phyloP scores from a whole-genome alignment of 1,140 invertebrate genomes.

The Pteromalus puparum region DNA sequence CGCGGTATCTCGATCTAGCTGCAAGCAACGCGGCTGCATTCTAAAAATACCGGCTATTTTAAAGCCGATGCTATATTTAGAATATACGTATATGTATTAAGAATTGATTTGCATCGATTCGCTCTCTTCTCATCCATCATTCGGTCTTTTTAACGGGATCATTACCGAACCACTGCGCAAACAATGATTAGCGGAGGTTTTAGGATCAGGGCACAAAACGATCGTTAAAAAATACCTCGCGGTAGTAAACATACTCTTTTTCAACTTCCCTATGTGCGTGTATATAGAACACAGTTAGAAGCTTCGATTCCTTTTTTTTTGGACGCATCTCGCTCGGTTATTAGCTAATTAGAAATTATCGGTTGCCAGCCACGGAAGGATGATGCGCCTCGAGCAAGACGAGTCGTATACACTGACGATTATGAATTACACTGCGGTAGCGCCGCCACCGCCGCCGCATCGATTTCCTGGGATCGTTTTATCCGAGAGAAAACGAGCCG shows the following conservation, averaged over 20 bases:
- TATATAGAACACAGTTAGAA: background rate
- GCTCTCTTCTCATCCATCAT: too few relatives aligned
- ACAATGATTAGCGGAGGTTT: background rate
- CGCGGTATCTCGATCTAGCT: background rate
- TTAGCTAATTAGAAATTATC: constrained; percentile 59
- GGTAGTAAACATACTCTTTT: background rate
- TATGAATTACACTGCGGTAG: constrained; percentile 18
- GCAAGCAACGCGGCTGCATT: background rate
- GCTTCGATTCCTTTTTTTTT: background rate
- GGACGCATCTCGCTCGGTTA: constrained; percentile 39
- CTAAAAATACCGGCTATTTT: background rate
- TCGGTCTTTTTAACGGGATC: too few relatives aligned
- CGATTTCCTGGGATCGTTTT: background rate
- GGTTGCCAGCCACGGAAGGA: constrained; percentile 43
- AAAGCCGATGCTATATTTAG: background rate
- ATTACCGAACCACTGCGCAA: too few relatives aligned
- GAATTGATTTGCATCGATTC: background rate
- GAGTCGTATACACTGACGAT: constrained; percentile 14
- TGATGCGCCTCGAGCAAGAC: background rate
- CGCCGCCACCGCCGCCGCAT: background rate
- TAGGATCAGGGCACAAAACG: background rate
- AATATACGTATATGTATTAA: background rate
- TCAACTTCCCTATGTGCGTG: background rate
- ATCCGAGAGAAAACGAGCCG: constrained; percentile 5
- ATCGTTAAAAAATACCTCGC: background rate